A percentile compares a stretch with the other conserved stretches of the same genome.
phyloP scores from a whole-genome alignment of 2,888 invertebrate genomes.

The Polia nebulosa region DNA sequence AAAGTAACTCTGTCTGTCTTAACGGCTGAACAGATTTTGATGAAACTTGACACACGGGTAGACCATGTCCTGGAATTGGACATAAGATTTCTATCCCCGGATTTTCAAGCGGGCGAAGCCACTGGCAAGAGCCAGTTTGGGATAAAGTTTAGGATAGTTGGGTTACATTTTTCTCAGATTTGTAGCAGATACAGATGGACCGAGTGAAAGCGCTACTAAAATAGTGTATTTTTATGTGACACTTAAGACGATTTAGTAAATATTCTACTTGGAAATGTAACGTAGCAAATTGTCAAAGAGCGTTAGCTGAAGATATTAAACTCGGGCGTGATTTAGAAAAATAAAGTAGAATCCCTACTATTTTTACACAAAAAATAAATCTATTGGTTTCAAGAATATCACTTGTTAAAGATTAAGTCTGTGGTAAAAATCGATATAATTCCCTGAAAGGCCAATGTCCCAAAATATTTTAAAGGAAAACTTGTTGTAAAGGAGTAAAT shows the following conservation, averaged over 20 bases:
- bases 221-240: not conserved
- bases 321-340: not conserved
- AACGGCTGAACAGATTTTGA: too few relatives aligned
- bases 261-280: not conserved
- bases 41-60: too few relatives aligned
- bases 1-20: too few relatives aligned
- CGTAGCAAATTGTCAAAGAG: not conserved
- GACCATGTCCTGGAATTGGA: too few relatives aligned
- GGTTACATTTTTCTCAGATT: too few relatives aligned
- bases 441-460: not conserved
- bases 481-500: constrained; percentile 8
- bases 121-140: too few relatives aligned
- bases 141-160: too few relatives aligned
- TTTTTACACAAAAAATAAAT: not conserved
- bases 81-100: too few relatives aligned
- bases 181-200: not conserved
- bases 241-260: too few relatives aligned
- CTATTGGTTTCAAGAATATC: not conserved
- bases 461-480: constrained; percentile 15
- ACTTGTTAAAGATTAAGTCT: not conserved
- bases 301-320: not conserved
- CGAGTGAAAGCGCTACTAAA: not conserved
- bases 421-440: not conserved
- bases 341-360: not conserved
- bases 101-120: too few relatives aligned